phyloP scores from a whole-genome alignment of 1,140 invertebrate species.

The Pararge aegeria region DNA sequence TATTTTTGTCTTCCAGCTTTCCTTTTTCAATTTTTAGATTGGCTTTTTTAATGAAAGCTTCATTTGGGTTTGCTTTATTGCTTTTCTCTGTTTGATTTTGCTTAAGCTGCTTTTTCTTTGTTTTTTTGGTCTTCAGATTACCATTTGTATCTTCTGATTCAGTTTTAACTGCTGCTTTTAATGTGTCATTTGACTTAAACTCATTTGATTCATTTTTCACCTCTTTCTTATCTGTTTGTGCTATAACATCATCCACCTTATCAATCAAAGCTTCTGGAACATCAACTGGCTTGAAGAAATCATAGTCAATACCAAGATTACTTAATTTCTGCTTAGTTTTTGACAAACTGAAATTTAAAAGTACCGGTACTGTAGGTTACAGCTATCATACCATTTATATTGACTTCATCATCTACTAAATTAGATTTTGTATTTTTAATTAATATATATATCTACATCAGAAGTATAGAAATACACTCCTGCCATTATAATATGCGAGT shows the following conservation, averaged over 20 bases:
- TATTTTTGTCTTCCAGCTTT: slow-evolving; percentile 32
- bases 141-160: slow-evolving; percentile 4
- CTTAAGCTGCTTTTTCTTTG: slow-evolving; percentile 17
- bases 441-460: no score
- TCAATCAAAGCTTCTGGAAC: slow-evolving; percentile 53
- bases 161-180: slow-evolving; percentile 20
- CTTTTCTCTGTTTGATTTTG: not conserved
- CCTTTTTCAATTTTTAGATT: slow-evolving; percentile 17
- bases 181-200: slow-evolving; percentile 14
- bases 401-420: no score
- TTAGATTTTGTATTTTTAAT: no score
- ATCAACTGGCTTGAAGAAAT: slow-evolving; percentile 73
- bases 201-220: slow-evolving; percentile 12
- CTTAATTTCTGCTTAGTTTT: slow-evolving; percentile 63
- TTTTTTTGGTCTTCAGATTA: slow-evolving; percentile 22
- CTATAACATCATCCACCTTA: slow-evolving; percentile 10
- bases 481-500: no score
- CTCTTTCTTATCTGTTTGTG: slow-evolving; percentile 18
- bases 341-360: slow-evolving; percentile 38
- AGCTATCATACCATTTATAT: not conserved
- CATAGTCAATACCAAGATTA: slow-evolving; percentile 67
- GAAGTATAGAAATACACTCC: no score
- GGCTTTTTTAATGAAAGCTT: slow-evolving; percentile 21
- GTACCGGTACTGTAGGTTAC: not conserved
- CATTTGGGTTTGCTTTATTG: slow-evolving; percentile 1